Conservation (phyloP, 2,797 vertebrate genomes). For the Danio aesculapii region DNA sequence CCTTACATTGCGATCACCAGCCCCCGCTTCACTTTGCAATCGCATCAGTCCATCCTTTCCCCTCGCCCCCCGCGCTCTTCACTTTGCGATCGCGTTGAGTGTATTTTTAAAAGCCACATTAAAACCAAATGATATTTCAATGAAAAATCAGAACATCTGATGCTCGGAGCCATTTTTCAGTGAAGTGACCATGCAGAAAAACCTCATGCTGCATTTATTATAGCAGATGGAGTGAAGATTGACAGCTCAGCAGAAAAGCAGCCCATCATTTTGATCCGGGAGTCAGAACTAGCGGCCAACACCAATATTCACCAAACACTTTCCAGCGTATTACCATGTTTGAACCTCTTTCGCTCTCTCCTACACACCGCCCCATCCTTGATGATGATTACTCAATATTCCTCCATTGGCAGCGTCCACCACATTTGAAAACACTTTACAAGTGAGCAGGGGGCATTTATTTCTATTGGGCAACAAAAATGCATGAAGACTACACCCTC, state of each 20-base stretch:
- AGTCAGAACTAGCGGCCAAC: slow-evolving; percentile 62
- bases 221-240: slow-evolving; percentile 49
- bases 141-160: slow-evolving; percentile 15
- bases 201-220: slow-evolving; percentile 62
- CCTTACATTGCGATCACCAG: too few species aligned
- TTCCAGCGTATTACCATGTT: slow-evolving; percentile 48
- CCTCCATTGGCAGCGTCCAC: neutral
- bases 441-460: slow-evolving; percentile 1
- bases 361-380: neutral
- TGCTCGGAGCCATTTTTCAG: slow-evolving; percentile 19
- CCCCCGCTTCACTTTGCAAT: too few species aligned
- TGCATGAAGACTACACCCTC: slow-evolving; percentile 8
- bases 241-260: slow-evolving; percentile 48
- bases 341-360: slow-evolving; percentile 23
- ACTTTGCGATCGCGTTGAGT: too few species aligned
- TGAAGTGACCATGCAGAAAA: slow-evolving; percentile 40
- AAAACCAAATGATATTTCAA: slow-evolving; percentile 41
- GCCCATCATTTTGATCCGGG: slow-evolving; percentile 40
- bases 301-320: slow-evolving; percentile 58
- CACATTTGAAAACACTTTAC: slow-evolving; percentile 13
- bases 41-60: too few species aligned
- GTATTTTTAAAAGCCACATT: slow-evolving; percentile 9
- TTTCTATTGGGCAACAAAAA: slow-evolving; percentile 18
- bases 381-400: slow-evolving; percentile 23
- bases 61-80: too few species aligned